These are phyloP conservation scores for Myanophis thanlyinensis DNA, from an alignment of 2,113 vertebrate genomes.

Conservation along the genomic window DNA sequence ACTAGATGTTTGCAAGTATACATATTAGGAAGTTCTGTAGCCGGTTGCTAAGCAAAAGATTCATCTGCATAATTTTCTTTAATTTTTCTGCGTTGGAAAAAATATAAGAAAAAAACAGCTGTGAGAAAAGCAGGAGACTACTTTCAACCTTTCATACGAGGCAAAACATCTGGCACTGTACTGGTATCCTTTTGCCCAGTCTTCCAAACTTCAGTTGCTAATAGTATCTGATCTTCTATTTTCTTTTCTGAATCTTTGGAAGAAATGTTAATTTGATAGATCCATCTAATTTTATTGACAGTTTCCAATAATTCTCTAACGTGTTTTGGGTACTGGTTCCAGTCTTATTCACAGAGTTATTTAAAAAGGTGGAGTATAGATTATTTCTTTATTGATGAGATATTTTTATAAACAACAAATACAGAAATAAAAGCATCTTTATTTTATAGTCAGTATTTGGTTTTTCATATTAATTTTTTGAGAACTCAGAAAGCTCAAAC, in stretches of 20 bases:
- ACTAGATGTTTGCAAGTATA: neutral
- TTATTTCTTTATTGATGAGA: neutral
- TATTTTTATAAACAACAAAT: neutral
- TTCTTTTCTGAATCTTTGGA: neutral
- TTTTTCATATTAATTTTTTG: neutral
- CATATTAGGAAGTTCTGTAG: neutral
- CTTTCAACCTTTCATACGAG: neutral
- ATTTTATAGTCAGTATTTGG: neutral
- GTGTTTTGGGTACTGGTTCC: neutral
- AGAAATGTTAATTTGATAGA: neutral
- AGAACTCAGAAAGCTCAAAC: too few species aligned
- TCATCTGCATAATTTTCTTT: neutral
- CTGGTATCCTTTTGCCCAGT: neutral
- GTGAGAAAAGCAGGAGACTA: neutral
- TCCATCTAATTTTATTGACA: neutral
- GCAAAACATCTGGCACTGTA: neutral
- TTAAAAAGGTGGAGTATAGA: neutral
- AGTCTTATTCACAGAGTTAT: neutral
- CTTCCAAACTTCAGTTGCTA: neutral
- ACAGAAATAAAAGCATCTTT: neutral
- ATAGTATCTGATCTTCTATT: neutral
- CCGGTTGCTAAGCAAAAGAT: neutral
- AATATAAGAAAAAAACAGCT: neutral
- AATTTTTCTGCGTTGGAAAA: neutral
- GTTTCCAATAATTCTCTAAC: neutral